Conservation (phyloP, 2,113 vertebrate genomes). For the Lanius collurio region DNA sequence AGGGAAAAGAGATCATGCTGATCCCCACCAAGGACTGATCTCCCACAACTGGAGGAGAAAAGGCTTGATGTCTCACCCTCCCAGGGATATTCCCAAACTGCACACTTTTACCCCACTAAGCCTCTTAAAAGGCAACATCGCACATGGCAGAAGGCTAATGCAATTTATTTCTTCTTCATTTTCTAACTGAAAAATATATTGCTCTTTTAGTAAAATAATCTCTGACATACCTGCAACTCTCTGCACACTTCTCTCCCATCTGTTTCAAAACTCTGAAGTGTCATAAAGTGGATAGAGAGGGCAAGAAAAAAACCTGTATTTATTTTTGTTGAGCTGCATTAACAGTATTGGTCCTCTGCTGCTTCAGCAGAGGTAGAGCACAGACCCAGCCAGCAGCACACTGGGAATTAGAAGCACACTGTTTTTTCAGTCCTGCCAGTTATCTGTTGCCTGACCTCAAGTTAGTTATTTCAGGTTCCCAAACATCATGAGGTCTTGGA, state of each 20-base stretch:
- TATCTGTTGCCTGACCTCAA: background rate
- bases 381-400: background rate
- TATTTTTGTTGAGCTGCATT: background rate
- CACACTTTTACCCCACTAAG: background rate
- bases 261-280: background rate
- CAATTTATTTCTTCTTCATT: background rate
- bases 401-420: background rate
- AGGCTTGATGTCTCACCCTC: background rate
- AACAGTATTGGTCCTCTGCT: background rate
- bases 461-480: background rate
- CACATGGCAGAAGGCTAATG: background rate
- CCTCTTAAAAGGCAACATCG: background rate
- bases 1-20: background rate
- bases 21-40: background rate
- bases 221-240: background rate
- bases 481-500: background rate
- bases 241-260: background rate
- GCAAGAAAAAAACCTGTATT: background rate
- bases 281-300: background rate
- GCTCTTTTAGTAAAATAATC: background rate
- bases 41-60: background rate
- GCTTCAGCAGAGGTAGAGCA: background rate
- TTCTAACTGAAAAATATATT: background rate
- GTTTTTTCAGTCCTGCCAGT: background rate
- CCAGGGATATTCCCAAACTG: background rate